Conservation (phyloP, 2,888 invertebrate species). For the Sinelater perroti region DNA sequence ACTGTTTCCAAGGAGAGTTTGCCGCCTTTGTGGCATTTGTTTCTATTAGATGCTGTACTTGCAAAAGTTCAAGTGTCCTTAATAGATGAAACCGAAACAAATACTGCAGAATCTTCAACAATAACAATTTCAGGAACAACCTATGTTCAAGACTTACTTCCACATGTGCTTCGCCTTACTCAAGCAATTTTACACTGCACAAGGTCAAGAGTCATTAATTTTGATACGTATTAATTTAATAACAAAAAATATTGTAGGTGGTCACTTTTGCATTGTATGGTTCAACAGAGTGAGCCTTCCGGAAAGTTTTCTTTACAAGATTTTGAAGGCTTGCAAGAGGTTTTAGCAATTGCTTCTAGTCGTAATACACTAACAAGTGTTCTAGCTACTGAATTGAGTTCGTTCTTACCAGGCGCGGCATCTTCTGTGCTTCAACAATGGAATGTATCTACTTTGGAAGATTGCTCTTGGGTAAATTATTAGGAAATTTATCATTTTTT, state of each 20-base stretch:
- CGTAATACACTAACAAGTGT: slow-evolving; percentile 55
- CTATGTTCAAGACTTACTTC: slow-evolving; percentile 71
- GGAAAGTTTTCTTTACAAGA: slow-evolving; percentile 62
- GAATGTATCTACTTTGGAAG: slow-evolving; percentile 66
- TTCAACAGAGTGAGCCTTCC: slow-evolving; percentile 56
- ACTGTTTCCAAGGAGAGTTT: slow-evolving; percentile 60
- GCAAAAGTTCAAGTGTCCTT: slow-evolving; percentile 76
- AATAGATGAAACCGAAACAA: slow-evolving; percentile 60
- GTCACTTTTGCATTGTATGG: slow-evolving; percentile 56
- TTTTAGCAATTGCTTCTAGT: slow-evolving; percentile 61
- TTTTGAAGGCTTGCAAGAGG: slow-evolving; percentile 58
- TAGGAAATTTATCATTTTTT: background rate
- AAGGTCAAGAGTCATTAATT: slow-evolving; percentile 57
- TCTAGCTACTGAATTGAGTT: slow-evolving; percentile 64
- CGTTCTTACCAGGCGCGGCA: slow-evolving; percentile 65
- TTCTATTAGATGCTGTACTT: slow-evolving; percentile 78
- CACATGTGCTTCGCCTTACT: slow-evolving; percentile 71
- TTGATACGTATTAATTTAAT: slow-evolving; percentile 9
- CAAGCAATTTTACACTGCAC: slow-evolving; percentile 72
- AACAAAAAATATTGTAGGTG: slow-evolving; percentile 44
- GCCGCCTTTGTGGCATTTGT: slow-evolving; percentile 78
- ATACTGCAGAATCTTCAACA: slow-evolving; percentile 57
- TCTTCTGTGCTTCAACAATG: slow-evolving; percentile 70
- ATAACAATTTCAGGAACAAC: slow-evolving; percentile 49
- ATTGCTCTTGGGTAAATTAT: slow-evolving; percentile 66